Conservation (phyloP, 2,113 vertebrate species). For the Myrmophylax atrothorax region DNA sequence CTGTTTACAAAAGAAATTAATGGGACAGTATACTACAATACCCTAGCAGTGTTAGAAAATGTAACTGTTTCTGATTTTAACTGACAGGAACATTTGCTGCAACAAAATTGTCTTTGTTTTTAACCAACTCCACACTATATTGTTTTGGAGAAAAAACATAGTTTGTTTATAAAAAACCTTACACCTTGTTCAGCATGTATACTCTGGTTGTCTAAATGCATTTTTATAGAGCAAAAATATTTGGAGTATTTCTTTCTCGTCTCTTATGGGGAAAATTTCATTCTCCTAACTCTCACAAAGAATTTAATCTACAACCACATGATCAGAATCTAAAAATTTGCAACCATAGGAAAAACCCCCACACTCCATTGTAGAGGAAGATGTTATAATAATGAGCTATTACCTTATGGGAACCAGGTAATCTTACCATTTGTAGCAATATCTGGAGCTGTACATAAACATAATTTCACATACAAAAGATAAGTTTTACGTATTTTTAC, state of each 20-base stretch:
- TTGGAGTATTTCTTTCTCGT: background rate
- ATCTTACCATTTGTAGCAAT: background rate
- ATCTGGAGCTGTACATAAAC: background rate
- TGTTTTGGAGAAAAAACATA: background rate
- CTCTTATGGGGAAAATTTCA: background rate
- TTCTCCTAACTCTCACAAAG: background rate
- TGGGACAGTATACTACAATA: background rate
- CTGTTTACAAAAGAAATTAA: background rate
- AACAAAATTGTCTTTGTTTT: background rate
- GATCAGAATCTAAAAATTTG: background rate
- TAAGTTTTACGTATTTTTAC: background rate
- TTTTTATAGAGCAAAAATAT: background rate
- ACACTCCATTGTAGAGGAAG: background rate
- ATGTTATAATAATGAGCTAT: background rate
- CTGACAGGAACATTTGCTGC: background rate
- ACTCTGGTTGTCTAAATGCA: background rate
- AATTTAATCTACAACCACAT: background rate
- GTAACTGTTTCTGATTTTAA: background rate
- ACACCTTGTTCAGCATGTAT: background rate
- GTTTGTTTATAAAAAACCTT: background rate
- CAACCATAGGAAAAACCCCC: background rate
- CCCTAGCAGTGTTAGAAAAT: background rate
- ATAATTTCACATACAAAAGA: background rate
- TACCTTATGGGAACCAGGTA: background rate
- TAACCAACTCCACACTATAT: background rate